Evolutionary conservation across 2,888 invertebrate species (phyloP), one percentile per base, ranked within the genome.

Genomic region (Netelia fuscicornis): DNA sequence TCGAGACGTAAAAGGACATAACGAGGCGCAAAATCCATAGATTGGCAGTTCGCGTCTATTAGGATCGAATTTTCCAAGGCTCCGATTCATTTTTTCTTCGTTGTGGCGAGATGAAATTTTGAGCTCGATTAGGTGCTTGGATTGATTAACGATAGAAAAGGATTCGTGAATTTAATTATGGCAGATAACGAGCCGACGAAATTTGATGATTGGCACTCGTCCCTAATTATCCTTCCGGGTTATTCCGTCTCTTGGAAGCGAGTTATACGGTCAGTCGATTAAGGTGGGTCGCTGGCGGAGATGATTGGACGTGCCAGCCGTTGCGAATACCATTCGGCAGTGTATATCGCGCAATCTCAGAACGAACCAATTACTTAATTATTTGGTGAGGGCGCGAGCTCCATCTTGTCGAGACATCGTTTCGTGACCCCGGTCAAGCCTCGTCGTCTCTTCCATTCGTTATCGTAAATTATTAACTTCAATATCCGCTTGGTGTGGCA

Each of bases 301-400:
- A 5, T 17, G 62, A 54, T 65, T 48, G 48, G 48, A 10, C 13
- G 48, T 2, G 48, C 13, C 48, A 3, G 48, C 23, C 37, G 13
- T 2, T 56, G 20, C 25, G n/a, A 13, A 54, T n/a, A 13, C 11
- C 9, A 75, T 30, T 62, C 23, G 37, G 25, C 37, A 75, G 62
- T 30, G 25, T 37, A 64, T 67, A 64, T 44, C 44, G 25, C 60
- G 70, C 58, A 20, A 37, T 54, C 52, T 30, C 20, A 20, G 42
- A 17, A 65, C 71, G 52, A 44, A 25, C 44, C 65, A 48, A 65
- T 70, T 44, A 64, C 58, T 44, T 82, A 71, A 82, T 82, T 64
- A 82, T 71, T 76, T 71, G 70, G 37, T 37, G 58, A 71, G n/a
- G 64, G 64, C 9, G 30, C 23, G 56, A 64, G 65, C 76, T 70